These are phyloP conservation scores for Drosophila repleta DNA, from an alignment of 1,140 invertebrate genomes.

Conservation along the genomic window DNA sequence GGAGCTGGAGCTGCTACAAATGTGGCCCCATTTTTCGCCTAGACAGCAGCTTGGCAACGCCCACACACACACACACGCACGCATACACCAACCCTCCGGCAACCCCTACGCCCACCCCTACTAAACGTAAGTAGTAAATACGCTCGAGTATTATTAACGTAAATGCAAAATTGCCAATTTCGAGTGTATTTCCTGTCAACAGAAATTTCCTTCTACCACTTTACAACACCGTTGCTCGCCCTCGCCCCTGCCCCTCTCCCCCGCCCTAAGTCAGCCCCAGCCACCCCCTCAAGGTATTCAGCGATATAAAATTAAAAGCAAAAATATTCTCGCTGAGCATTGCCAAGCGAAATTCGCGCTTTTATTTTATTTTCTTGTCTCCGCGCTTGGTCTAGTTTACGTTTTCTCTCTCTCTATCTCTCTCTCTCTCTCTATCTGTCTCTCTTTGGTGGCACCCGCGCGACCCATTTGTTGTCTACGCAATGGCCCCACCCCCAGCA, in stretches of 20 bases:
- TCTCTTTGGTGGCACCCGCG: conserved; percentile 54
- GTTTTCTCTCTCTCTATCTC: too few relatives aligned
- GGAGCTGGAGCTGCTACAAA: conserved; percentile 17
- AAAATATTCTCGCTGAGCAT: conserved; percentile 31
- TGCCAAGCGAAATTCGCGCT: conserved; percentile 26
- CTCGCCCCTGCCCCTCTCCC: background rate
- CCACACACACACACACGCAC: background rate
- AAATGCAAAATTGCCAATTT: conserved; percentile 84
- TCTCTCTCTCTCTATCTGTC: background rate
- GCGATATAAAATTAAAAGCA: conserved; percentile 52
- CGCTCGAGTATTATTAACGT: conserved; percentile 84
- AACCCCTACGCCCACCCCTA: background rate
- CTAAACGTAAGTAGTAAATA: conserved; percentile 78
- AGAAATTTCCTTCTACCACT: conserved; percentile 69
- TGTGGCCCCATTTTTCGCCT: conserved; percentile 68
- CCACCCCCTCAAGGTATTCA: conserved; percentile 13
- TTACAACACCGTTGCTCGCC: conserved; percentile 14
- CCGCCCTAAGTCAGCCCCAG: background rate
- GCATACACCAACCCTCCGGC: background rate
- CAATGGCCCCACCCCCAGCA: conserved; percentile 26
- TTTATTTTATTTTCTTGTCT: conserved; percentile 12
- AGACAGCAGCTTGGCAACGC: conserved; percentile 53
- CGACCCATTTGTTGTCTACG: conserved; percentile 59
- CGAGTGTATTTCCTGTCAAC: conserved; percentile 84
- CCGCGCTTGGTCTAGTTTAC: too few relatives aligned